Conservation (phyloP, 2,888 invertebrate genomes). For the Tolmerus cingulatus region DNA sequence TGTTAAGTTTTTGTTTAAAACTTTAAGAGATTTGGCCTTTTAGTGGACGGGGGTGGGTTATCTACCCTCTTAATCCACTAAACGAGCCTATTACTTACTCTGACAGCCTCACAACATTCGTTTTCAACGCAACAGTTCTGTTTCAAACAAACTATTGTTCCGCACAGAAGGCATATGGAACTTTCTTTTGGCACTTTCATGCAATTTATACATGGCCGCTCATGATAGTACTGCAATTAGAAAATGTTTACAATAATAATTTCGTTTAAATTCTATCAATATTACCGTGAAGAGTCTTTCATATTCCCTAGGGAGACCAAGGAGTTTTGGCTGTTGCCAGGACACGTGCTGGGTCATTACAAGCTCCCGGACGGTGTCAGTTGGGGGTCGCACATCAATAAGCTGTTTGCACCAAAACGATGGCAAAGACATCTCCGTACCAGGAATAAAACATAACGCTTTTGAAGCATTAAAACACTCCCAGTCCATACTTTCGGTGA, state of each 20-base stretch:
- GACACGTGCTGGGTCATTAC: conserved; percentile 77
- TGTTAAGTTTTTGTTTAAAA: neutral
- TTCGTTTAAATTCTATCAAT: conserved; percentile 13
- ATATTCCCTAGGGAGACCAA: conserved; percentile 87
- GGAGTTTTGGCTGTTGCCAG: conserved; percentile 84
- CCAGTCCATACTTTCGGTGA: conserved; percentile 72
- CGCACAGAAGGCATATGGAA: conserved; percentile 91
- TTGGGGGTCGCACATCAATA: conserved; percentile 63
- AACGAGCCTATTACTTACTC: conserved; percentile 63
- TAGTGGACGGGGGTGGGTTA: neutral
- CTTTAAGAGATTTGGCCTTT: neutral
- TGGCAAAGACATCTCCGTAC: conserved; percentile 67
- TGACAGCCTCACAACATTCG: conserved; percentile 86
- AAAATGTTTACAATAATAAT: conserved; percentile 1
- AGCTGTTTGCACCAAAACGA: conserved; percentile 76
- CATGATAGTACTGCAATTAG: conserved; percentile 81
- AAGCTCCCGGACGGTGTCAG: conserved; percentile 67
- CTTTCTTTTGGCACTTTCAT: conserved; percentile 90
- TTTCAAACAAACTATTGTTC: conserved; percentile 89
- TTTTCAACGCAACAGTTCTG: conserved; percentile 86
- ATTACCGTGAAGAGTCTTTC: conserved; percentile 86
- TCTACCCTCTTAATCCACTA: neutral
- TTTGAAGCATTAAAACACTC: conserved; percentile 72
- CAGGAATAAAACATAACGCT: conserved; percentile 69
- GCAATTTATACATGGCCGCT: conserved; percentile 87